phyloP scores from a whole-genome alignment of 2,888 invertebrate species.

The Acholoe squamosa region DNA sequence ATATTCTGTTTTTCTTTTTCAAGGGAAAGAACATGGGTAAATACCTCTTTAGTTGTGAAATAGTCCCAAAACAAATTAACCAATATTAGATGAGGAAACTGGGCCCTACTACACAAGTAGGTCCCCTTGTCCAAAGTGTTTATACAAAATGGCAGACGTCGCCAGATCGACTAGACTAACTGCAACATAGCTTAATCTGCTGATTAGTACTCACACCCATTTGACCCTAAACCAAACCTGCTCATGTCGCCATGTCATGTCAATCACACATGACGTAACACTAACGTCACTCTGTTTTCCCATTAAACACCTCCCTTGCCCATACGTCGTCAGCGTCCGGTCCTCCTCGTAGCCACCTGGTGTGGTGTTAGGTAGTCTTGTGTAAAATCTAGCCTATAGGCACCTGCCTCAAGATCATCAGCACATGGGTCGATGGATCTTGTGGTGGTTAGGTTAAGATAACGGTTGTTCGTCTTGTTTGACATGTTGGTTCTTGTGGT shows the following conservation, averaged over 20 bases:
- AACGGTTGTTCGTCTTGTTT: slow-evolving; percentile 15
- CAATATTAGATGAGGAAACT: too few relatives aligned
- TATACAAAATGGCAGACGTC: neutral
- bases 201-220: neutral
- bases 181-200: neutral
- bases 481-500: slow-evolving; percentile 2
- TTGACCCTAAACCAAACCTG: neutral
- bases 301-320: slow-evolving; percentile 4
- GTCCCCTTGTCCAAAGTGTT: neutral
- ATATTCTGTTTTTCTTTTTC: too few relatives aligned
- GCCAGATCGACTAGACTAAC: slow-evolving; percentile 12
- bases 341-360: neutral
- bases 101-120: neutral
- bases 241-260: neutral
- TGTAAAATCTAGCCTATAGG: neutral
- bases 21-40: too few relatives aligned
- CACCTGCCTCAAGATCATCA: slow-evolving; percentile 25
- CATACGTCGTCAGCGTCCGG: neutral
- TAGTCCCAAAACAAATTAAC: too few relatives aligned
- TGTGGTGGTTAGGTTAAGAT: neutral
- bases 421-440: neutral
- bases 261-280: slow-evolving; percentile 7
- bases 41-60: too few relatives aligned
- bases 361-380: slow-evolving; percentile 5
- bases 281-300: slow-evolving; percentile 7